Evolutionary conservation across 2,797 vertebrate species (phyloP).

Genomic region (Anabacerthia variegaticeps): DNA sequence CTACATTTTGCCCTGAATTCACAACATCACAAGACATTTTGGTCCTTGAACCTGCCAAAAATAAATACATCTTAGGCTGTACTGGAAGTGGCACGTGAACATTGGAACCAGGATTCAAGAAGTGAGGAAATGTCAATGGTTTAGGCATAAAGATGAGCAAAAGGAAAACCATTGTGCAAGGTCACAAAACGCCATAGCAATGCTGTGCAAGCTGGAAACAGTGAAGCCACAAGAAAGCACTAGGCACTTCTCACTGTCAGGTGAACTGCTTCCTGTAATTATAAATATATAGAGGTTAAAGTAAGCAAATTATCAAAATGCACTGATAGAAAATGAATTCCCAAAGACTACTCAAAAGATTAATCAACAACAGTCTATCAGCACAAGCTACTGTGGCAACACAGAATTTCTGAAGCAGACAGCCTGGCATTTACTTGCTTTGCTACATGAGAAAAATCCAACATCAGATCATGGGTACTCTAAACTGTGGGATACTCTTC

Average conservation of each 20-base stretch:
- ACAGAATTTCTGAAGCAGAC: not conserved
- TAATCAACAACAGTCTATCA: not conserved
- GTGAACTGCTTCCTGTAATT: constrained; percentile 11
- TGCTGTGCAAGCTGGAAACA: not conserved
- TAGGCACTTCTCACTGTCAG: not conserved
- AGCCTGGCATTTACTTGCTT: not conserved
- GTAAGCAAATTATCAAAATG: constrained; percentile 16
- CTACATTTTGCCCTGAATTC: not conserved
- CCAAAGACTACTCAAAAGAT: not conserved
- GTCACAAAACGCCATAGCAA: not conserved
- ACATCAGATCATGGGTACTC: not conserved
- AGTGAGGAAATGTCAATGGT: not conserved
- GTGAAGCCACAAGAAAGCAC: constrained; percentile 24
- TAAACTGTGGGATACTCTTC: not conserved
- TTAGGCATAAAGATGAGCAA: constrained; percentile 1
- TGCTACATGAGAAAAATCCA: not conserved
- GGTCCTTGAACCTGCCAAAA: not conserved
- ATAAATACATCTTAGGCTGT: not conserved
- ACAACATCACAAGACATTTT: not conserved
- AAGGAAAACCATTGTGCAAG: constrained; percentile 4
- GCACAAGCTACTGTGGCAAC: not conserved
- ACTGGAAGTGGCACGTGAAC: not conserved
- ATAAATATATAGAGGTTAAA: constrained; percentile 23
- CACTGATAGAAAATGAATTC: not conserved
- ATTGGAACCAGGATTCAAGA: not conserved